Evolutionary conservation across 2,113 vertebrate genomes (phyloP).

Genomic region (Larimichthys crocea): DNA sequence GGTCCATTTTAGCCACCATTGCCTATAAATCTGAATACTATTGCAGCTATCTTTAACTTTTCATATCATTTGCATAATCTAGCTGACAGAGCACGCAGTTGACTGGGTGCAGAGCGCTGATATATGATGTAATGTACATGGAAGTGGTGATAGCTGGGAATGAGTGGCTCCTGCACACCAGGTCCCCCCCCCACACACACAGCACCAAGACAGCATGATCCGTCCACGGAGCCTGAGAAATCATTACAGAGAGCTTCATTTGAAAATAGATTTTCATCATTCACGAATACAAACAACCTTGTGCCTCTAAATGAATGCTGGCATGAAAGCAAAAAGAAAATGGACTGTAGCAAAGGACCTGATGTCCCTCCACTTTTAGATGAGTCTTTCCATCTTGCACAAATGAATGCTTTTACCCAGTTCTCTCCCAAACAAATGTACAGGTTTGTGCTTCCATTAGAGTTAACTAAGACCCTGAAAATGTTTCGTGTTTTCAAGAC

Average conservation of each 20-base stretch:
- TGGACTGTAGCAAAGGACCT: slow-evolving; percentile 41
- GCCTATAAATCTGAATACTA: slow-evolving; percentile 41
- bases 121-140: slow-evolving; percentile 1
- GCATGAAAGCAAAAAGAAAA: slow-evolving; percentile 59
- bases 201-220: not conserved
- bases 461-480: slow-evolving; percentile 70
- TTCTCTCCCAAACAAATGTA: slow-evolving; percentile 48
- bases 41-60: slow-evolving; percentile 35
- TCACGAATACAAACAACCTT: slow-evolving; percentile 44
- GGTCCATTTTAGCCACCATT: slow-evolving; percentile 23
- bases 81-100: slow-evolving; percentile 19
- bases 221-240: not conserved
- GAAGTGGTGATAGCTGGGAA: slow-evolving; percentile 21
- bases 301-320: slow-evolving; percentile 40
- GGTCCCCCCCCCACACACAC: not conserved
- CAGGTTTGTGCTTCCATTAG: slow-evolving; percentile 66
- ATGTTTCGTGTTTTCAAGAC: slow-evolving; percentile 28
- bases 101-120: slow-evolving; percentile 19
- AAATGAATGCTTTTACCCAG: slow-evolving; percentile 70
- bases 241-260: slow-evolving; percentile 30
- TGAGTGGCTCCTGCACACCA: not conserved
- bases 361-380: slow-evolving; percentile 37
- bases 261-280: slow-evolving; percentile 43
- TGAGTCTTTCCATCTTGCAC: slow-evolving; percentile 42
- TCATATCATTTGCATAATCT: slow-evolving; percentile 54